Conservation (phyloP, 2,797 vertebrate genomes). For the Austrolebias charrua region DNA sequence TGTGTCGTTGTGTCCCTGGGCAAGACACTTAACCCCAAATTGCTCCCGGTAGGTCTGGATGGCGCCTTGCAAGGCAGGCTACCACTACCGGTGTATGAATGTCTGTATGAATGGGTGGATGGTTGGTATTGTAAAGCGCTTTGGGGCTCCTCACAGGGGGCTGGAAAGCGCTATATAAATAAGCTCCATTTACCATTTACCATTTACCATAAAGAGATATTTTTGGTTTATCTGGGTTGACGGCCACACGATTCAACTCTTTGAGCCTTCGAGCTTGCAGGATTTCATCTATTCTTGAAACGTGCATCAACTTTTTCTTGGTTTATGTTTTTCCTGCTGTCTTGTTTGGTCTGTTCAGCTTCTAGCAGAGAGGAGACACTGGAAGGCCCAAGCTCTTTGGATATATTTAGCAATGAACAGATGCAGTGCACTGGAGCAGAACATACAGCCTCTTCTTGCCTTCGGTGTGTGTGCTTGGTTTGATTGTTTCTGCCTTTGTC, state of each 20-base stretch:
- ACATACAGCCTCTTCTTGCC: constrained; percentile 64
- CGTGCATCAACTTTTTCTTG: constrained; percentile 18
- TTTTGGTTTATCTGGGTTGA: constrained; percentile 33
- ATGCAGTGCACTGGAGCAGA: constrained; percentile 72
- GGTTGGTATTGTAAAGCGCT: too few relatives aligned
- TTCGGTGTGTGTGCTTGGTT: constrained; percentile 23
- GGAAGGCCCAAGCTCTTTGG: constrained; percentile 60
- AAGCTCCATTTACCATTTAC: too few relatives aligned
- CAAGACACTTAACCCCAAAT: too few relatives aligned
- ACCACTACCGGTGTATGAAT: too few relatives aligned
- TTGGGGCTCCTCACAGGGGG: too few relatives aligned
- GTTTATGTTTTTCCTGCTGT: constrained; percentile 26
- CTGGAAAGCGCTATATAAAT: too few relatives aligned
- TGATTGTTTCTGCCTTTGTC: constrained; percentile 51
- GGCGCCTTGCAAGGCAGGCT: too few relatives aligned
- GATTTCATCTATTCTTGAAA: constrained; percentile 28
- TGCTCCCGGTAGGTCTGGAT: too few relatives aligned
- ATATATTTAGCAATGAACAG: constrained; percentile 79
- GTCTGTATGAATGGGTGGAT: too few relatives aligned
- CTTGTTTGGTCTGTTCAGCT: constrained; percentile 59
- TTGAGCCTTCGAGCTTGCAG: constrained; percentile 7
- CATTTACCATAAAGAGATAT: constrained; percentile 18
- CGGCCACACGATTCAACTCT: constrained; percentile 20
- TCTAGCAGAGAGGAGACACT: constrained; percentile 50
- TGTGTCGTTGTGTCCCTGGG: too few relatives aligned